These are phyloP conservation scores for Platichthys stellatus DNA, from an alignment of 2,113 vertebrate genomes.

Conservation along the genomic window DNA sequence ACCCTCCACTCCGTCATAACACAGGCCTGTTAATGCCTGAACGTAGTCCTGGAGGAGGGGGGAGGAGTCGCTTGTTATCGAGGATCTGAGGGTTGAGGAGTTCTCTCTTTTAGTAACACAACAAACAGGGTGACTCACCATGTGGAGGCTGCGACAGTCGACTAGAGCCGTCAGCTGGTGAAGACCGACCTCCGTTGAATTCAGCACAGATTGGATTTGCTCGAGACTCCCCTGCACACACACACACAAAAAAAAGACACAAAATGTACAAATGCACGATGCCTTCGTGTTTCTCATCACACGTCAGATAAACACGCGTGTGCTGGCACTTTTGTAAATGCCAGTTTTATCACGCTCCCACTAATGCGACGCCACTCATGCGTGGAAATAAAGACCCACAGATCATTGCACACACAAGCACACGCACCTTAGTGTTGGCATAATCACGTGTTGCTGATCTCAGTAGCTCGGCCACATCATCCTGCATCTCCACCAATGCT, in stretches of 20 bases:
- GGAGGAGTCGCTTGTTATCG: not conserved
- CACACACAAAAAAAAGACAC: not conserved
- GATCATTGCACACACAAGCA: constrained; percentile 23
- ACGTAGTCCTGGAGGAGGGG: constrained; percentile 88
- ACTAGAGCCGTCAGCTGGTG: constrained; percentile 96
- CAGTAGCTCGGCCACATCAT: constrained; percentile 88
- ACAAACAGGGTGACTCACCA: constrained; percentile 84
- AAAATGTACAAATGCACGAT: not conserved
- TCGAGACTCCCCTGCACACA: constrained; percentile 85
- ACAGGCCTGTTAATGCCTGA: constrained; percentile 94
- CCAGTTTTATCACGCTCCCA: constrained; percentile 2
- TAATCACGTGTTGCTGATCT: constrained; percentile 84
- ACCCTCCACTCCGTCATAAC: constrained; percentile 96
- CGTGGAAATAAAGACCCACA: constrained; percentile 16
- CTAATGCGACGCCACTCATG: constrained; percentile 11
- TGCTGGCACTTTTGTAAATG: not conserved
- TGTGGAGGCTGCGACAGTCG: constrained; percentile 94
- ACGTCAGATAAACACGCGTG: not conserved
- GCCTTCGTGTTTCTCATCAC: not conserved
- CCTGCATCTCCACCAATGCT: constrained; percentile 96
- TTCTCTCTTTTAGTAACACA: constrained; percentile 10
- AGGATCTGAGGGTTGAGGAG: not conserved
- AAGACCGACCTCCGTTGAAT: constrained; percentile 91
- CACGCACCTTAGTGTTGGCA: constrained; percentile 89
- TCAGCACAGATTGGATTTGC: constrained; percentile 90